Base-by-base conservation (phyloP, 2,888 invertebrate species). In the Brachyptera putata region DNA sequence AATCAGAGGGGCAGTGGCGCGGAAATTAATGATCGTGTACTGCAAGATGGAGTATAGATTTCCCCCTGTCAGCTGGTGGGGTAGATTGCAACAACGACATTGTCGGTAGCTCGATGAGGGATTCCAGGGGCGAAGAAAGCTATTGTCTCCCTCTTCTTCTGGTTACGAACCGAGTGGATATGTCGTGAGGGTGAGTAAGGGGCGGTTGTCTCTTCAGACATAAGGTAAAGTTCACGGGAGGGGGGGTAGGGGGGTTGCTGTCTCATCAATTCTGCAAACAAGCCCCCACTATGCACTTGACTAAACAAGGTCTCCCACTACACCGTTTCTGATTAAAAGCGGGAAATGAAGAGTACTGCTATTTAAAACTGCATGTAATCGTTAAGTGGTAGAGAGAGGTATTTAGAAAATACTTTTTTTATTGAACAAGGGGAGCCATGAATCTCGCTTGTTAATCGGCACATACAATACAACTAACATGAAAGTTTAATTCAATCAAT, bases 211-310 rank as follows among this genome's bases (percentile, higher is more conserved):
- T 53, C 53, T 53, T 21, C 34, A 30, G 34, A 36, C 53, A 53
- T 53, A 53, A 53, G 34, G 53, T 53, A 53, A 53, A 53, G 53
- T 53, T 53, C 53, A 53, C 46, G 18, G 24, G 46, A 11, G 30
- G 30, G 30, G 30, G 5, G 30, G 30, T 7, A 5, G 11, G 30
- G 11, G 41, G 41, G 41, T 41, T 16, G 41, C 7, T 41, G 41
- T 21, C 46, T 46, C 46, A 46, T 46, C 46, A 46, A 46, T 46
- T 46, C 24, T 46, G 22, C 46, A 46, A 46, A 46, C 46, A 46
- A 30, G 46, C 22, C 24, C 21, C 46, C 24, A 46, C 30, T 24
- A 24, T 9, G 22, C 46, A 46, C 46, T 46, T 46, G 46, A 24
- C 46, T 46, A 46, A 46, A 46, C 24, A 46, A 46, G 22, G 22